These are phyloP conservation scores for Plectus sambesii DNA, from an alignment of 1,140 invertebrate genomes.

Conservation along the genomic window DNA sequence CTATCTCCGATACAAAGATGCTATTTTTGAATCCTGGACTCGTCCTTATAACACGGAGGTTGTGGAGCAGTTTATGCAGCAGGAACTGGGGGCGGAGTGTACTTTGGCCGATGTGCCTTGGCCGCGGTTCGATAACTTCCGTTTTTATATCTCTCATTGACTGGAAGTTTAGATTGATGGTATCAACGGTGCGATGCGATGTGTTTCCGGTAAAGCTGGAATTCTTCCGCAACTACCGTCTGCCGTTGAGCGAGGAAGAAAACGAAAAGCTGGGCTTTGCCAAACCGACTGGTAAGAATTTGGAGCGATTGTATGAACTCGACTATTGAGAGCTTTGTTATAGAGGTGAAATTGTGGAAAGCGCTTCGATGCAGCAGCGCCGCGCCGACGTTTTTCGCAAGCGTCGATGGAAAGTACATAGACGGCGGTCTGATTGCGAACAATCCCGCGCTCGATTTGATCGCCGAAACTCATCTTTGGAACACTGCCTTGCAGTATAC, in stretches of 20 bases:
- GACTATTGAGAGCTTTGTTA: too few species aligned
- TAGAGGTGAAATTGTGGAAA: conserved; percentile 55
- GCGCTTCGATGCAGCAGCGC: conserved; percentile 58
- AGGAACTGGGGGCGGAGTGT: conserved; percentile 68
- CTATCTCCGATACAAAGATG: conserved; percentile 43
- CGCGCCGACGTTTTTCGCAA: conserved; percentile 78
- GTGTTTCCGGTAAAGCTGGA: conserved; percentile 81
- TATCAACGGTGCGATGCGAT: conserved; percentile 80
- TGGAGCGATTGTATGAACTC: too few species aligned
- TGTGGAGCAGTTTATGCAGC: conserved; percentile 73
- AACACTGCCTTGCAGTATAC: conserved; percentile 56
- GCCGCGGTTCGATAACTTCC: conserved; percentile 60
- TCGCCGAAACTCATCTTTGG: conserved; percentile 84
- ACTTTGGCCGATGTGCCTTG: conserved; percentile 72
- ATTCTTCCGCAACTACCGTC: conserved; percentile 79
- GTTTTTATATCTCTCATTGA: neutral
- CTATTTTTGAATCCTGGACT: conserved; percentile 39
- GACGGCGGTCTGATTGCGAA: conserved; percentile 93
- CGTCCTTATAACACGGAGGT: conserved; percentile 56
- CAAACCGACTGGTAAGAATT: conserved; percentile 44
- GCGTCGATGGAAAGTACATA: conserved; percentile 64
- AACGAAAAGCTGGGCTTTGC: conserved; percentile 49
- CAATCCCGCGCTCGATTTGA: conserved; percentile 82
- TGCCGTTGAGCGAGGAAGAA: conserved; percentile 51
- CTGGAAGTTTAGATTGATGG: conserved; percentile 58